Evolutionary conservation across 2,888 invertebrate genomes (phyloP), one percentile per base, ranked within the genome.

Genomic region (Megalurothrips usitatus): DNA sequence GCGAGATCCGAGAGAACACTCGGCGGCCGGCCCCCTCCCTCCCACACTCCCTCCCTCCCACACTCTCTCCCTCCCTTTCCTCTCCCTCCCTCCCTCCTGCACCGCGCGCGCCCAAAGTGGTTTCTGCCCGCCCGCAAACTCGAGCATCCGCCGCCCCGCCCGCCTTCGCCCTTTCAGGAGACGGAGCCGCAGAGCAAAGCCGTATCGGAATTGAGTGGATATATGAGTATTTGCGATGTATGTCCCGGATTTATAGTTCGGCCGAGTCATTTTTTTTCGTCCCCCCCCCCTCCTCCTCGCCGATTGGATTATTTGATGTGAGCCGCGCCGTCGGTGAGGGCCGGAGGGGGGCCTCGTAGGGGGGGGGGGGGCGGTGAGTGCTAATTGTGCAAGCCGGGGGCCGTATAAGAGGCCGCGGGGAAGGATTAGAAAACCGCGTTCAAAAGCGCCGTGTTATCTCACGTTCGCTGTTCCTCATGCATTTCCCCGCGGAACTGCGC

Each of bases 211-310:
- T 75, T 75, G 68, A 75, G 68, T 75, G 68, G 68, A 75, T 75
- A 75, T 75, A 75, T 75, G 68, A 75, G 68, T 75, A 75, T 75
- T 75, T 75, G 68, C 68, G 68, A 75, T 23, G 68, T 75, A 75
- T 75, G 68, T 26, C 26, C 12, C 26, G 68, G 68, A 75, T 75
- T 75, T 75, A 75, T 75, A 75, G 68, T 75, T 75, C 26, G 26
- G 26, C 26, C 26, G 68, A 75, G 26, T 75, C 68, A 75, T 75
- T 8, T 75, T 23, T 68, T 19, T 58, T 19, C 19, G 19, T 58
- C 58, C 14, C 58, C 14, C 58, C 14, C 58, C 19, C 58, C 19
- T 26, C 14, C 58, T 14, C 58, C 19, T 26, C 26, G 58, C 68
- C 9, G 26, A 75, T 75, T 75, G 68, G 68, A 58, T 58, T 58